Evolutionary conservation across 2,797 vertebrate genomes (phyloP).

Genomic region (Premnoplex brunnescens): DNA sequence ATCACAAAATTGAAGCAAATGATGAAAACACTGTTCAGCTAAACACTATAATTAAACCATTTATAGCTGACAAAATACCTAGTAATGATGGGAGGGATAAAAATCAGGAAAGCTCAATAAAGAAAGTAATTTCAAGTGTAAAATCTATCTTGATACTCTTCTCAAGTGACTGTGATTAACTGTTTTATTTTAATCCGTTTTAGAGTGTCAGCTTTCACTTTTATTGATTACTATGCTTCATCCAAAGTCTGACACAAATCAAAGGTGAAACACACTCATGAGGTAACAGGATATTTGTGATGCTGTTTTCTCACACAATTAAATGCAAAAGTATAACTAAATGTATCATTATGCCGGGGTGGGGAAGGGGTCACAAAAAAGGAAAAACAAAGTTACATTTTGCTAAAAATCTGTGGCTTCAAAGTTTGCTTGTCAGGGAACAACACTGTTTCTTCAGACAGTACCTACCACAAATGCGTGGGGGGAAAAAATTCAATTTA

Average conservation of each 20-base stretch:
- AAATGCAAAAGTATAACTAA: not conserved
- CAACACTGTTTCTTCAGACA: not conserved
- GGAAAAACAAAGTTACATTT: not conserved
- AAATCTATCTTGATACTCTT: not conserved
- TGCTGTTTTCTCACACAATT: not conserved
- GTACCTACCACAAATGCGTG: not conserved
- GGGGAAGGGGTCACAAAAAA: not conserved
- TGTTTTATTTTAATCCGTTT: not conserved
- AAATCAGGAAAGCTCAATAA: not conserved
- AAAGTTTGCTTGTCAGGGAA: not conserved
- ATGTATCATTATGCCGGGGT: not conserved
- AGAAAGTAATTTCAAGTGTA: not conserved
- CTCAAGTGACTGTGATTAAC: not conserved
- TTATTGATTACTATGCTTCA: not conserved
- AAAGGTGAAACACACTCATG: not conserved
- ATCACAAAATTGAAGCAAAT: not conserved
- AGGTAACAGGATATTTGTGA: not conserved
- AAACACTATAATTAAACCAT: not conserved
- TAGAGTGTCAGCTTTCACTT: not conserved
- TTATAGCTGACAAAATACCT: not conserved
- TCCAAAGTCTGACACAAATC: not conserved
- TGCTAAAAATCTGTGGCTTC: not conserved
- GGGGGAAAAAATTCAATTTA: not conserved
- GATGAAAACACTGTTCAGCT: not conserved
- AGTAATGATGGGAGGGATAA: not conserved